Base-by-base conservation (phyloP, 2,888 invertebrate species). In the Globia sparganii region DNA sequence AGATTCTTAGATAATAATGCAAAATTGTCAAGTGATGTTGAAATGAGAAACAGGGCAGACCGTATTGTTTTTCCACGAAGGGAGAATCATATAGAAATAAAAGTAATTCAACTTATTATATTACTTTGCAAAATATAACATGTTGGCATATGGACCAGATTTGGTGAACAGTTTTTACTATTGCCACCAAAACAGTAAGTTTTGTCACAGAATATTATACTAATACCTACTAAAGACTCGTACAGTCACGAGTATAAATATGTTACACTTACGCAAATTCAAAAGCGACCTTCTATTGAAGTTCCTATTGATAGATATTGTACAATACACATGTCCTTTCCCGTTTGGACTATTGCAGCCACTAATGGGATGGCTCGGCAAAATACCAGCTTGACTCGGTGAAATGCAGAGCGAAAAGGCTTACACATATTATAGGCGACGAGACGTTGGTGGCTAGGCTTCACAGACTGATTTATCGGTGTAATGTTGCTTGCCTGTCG, bases 1-100 rank as follows among this genome's bases (percentile, higher is more conserved):
- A 93, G 89, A 90, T 86, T 81, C 66, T 69, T 89, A 25, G 75
- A 87, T 28, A 89, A 85, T 9, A 90, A 34, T 71, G 80, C 21
- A 75, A 72, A 74, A 62, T 46, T 73, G 25, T 18, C 81, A 53
- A 72, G 31, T 6, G 70, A 76, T 56, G 61, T 61, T 75, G 56
- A 86, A 67, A 37, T 62, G 56, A 61, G 49, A 25, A 77, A 31
- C 15, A 43, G 15, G 28, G 31, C 74, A 43, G 69, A 69, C 40
- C 69, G 62, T n/a, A 34, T 71, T n/a, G 21, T 66, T 59, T 13
- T 71, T 21, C 71, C 83, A 37, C 65, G 31, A 4, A 66, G 31
- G 9, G 46, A 70, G 28, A 64, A 77, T 34, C 64, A 53, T 65
- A 18, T 64, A 13, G 72, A 59, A 56, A 28, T 75, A 34, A 74